These are phyloP conservation scores for Amphipoea lucens DNA, from an alignment of 2,888 invertebrate species.

Conservation along the genomic window DNA sequence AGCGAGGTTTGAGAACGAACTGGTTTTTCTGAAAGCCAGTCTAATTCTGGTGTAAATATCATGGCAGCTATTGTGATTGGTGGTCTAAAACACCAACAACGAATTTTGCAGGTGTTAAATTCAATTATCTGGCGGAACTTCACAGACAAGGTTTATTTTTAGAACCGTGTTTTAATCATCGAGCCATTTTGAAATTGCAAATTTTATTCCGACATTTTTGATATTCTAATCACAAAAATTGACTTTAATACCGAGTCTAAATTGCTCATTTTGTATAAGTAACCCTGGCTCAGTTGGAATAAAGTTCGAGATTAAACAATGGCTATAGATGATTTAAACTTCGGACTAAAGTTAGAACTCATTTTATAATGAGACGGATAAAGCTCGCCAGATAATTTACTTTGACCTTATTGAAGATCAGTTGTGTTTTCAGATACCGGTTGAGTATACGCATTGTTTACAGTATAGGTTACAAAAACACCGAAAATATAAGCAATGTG, in stretches of 20 bases:
- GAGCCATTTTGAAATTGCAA: not conserved
- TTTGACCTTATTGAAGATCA: not conserved
- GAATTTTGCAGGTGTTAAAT: not conserved
- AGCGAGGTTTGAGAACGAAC: conserved; percentile 23
- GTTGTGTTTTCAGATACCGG: not conserved
- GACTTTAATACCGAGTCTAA: not conserved
- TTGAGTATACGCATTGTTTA: not conserved
- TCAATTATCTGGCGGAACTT: not conserved
- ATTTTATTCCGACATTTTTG: not conserved
- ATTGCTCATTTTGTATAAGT: not conserved
- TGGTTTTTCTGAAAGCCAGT: not conserved
- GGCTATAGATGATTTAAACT: not conserved
- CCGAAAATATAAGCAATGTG: not conserved
- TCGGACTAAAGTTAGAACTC: not conserved
- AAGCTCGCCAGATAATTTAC: not conserved
- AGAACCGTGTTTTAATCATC: not conserved
- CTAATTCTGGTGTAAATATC: not conserved
- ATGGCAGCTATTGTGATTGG: not conserved
- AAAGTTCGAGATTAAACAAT: not conserved
- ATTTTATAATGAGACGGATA: not conserved
- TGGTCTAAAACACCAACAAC: not conserved
- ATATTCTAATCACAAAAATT: not conserved
- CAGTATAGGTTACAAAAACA: not conserved
- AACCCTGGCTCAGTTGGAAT: not conserved
- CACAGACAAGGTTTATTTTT: not conserved